Conservation (phyloP, 2,113 vertebrate species). For the Nipponia nippon region DNA sequence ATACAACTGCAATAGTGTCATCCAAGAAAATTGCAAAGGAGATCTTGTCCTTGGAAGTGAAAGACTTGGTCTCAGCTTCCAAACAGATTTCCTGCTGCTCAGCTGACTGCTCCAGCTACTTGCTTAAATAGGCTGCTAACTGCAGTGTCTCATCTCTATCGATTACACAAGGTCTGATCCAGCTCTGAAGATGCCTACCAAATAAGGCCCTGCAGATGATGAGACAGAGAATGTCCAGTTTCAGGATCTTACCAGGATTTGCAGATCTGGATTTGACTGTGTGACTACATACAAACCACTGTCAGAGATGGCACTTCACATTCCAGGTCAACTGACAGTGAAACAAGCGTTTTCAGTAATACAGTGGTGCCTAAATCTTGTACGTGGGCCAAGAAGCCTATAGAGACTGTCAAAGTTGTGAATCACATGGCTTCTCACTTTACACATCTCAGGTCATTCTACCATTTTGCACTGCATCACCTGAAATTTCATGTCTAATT, state of each 20-base stretch:
- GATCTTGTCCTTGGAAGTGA: background rate
- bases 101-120: background rate
- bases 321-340: background rate
- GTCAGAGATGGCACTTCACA: background rate
- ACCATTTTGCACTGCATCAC: background rate
- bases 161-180: background rate
- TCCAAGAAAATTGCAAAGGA: background rate
- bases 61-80: background rate
- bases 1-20: background rate
- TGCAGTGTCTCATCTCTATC: background rate
- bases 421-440: background rate
- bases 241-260: background rate
- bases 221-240: background rate
- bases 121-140: background rate
- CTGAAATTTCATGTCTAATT: background rate
- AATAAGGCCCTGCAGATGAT: background rate
- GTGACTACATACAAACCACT: background rate
- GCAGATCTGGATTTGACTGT: background rate
- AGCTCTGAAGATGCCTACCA: background rate
- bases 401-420: background rate
- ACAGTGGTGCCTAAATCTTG: background rate
- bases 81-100: background rate
- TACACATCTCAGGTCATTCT: background rate
- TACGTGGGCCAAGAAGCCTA: background rate
- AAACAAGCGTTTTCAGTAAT: background rate